Conservation (phyloP, 2,797 vertebrate genomes). For the Crypturellus tataupa region DNA sequence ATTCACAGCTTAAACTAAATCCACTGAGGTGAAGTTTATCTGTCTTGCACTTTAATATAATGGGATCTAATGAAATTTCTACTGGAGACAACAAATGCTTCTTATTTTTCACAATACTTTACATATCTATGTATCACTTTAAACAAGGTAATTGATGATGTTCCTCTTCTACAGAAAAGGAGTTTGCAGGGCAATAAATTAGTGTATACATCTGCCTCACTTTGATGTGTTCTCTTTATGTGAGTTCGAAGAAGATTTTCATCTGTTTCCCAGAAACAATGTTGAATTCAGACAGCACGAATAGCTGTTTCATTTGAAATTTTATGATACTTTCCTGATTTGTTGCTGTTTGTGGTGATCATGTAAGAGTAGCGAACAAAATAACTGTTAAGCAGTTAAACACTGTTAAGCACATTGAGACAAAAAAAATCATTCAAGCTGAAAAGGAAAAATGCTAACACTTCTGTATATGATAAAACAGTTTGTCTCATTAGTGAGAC, state of each 20-base stretch:
- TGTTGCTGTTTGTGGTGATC: constrained; percentile 28
- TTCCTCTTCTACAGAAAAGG: constrained; percentile 26
- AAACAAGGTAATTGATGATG: constrained; percentile 40
- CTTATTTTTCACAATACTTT: constrained; percentile 49
- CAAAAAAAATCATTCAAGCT: background rate
- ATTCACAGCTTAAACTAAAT: constrained; percentile 39
- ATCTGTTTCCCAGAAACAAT: constrained; percentile 31
- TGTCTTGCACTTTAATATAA: constrained; percentile 59
- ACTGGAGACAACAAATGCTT: constrained; percentile 48
- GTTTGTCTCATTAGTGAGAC: background rate
- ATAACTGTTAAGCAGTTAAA: background rate
- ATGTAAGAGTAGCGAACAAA: background rate
- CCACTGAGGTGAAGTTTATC: constrained; percentile 27
- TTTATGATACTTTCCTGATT: constrained; percentile 38
- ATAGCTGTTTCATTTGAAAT: constrained; percentile 23
- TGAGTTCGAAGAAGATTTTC: constrained; percentile 30
- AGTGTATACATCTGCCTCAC: constrained; percentile 10
- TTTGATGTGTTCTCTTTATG: background rate
- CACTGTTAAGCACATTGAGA: background rate
- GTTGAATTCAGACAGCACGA: constrained; percentile 6
- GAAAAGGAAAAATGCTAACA: background rate
- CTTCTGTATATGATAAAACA: background rate
- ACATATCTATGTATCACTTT: constrained; percentile 37
- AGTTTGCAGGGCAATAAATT: constrained; percentile 43
- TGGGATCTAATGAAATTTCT: constrained; percentile 16